Base-by-base conservation (phyloP, 2,888 invertebrate species). In the Chydorus sphaericus region DNA sequence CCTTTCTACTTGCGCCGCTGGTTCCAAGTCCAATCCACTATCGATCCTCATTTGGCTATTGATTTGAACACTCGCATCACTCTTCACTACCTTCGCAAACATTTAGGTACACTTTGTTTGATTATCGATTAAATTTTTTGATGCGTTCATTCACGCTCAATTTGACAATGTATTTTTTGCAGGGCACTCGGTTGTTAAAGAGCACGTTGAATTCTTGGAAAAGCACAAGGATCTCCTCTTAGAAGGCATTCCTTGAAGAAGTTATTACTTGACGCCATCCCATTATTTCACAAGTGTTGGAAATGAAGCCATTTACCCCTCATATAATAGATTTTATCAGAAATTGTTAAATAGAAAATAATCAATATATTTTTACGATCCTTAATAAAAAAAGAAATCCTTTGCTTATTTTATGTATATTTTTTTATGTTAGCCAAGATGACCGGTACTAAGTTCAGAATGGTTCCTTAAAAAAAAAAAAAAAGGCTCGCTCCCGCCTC, bases 11-110 rank as follows among this genome's bases (percentile, higher is more conserved):
- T 57, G 37, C 16, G 37, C 14, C 54, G 48, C 5, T 20, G 54
- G 20, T 33, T 28, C 7, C 48, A 48, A 23, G 20, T 37, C 28
- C 36, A 48, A 23, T 57, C 57, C 26, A 18, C 14, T 20, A 49
- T 54, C 33, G 57, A 54, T 48, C 49, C 38, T n/a, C 14, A 31
- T 7, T n/a, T 57, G 20, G 53, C 57, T 26, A 54, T 49, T 33
- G 23, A 29, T 26, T 48, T 57, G 37, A 57, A 57, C 29, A 57
- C 39, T 23, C 38, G 37, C 11, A 26, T 54, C 33, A 30, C 36
- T n/a, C 33, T 52, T 28, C 33, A 54, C 28, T 57, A 53, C 29
- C 39, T 57, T 8, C 36, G 38, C 28, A 31, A 53, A 28, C 54
- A 54, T 30, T 48, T 54, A 23, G 54, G 57, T 57, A 54, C 54